Conservation (phyloP, 2,888 invertebrate genomes). For the Drosophila mercatorum region DNA sequence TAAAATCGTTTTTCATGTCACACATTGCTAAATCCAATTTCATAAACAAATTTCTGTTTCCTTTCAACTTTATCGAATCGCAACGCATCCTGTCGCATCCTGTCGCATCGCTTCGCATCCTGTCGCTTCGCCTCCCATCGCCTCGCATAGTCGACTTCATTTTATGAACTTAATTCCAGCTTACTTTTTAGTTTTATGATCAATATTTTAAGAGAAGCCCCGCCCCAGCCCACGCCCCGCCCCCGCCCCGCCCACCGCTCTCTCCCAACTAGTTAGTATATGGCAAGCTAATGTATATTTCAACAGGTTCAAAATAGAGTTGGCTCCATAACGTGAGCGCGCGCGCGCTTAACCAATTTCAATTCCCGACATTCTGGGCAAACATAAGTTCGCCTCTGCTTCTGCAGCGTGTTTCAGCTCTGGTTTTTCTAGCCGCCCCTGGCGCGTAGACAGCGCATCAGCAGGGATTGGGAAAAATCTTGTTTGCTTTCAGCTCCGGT, state of each 20-base stretch:
- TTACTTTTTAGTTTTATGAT: conserved; percentile 4
- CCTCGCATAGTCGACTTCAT: neutral
- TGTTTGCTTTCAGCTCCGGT: conserved; percentile 47
- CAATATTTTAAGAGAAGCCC: neutral
- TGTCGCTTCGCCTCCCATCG: neutral
- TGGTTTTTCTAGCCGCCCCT: conserved; percentile 4
- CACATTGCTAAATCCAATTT: neutral
- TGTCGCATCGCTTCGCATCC: neutral
- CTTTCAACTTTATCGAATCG: neutral
- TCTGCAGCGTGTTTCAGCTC: neutral
- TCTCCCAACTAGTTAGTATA: neutral
- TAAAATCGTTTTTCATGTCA: neutral
- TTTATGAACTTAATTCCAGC: conserved; percentile 1
- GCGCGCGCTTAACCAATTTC: conserved; percentile 25
- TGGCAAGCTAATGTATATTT: conserved; percentile 3
- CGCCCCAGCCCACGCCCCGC: neutral
- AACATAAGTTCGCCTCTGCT: neutral
- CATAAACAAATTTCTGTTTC: neutral
- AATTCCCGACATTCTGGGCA: conserved; percentile 14
- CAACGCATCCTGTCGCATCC: neutral
- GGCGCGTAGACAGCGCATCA: conserved; percentile 30
- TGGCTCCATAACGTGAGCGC: conserved; percentile 1
- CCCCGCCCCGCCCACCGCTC: neutral
- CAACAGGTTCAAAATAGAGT: conserved; percentile 11
- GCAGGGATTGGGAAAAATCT: conserved; percentile 45